Conservation (phyloP, 2,113 vertebrate genomes). For the Mesocricetus auratus region DNA sequence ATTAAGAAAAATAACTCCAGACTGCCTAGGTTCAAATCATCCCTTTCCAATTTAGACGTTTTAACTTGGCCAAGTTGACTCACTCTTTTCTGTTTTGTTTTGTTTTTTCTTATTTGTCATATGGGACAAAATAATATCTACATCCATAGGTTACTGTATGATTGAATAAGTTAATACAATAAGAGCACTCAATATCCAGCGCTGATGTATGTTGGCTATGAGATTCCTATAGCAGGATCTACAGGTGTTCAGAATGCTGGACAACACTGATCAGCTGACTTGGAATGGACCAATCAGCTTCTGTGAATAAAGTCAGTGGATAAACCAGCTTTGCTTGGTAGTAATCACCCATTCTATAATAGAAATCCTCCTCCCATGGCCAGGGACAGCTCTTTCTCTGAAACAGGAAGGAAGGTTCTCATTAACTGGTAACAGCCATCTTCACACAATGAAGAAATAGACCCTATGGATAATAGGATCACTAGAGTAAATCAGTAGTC, state of each 20-base stretch:
- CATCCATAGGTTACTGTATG: not conserved
- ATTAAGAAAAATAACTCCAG: not conserved
- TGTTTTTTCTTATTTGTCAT: conserved; percentile 9
- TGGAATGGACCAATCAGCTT: conserved; percentile 1
- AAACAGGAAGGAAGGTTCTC: not conserved
- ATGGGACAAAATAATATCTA: not conserved
- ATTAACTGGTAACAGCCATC: not conserved
- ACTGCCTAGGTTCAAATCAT: not conserved
- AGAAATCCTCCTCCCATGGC: not conserved
- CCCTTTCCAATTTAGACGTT: not conserved
- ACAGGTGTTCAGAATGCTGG: not conserved
- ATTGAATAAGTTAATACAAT: not conserved
- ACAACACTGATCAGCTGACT: not conserved
- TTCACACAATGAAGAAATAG: conserved; percentile 5
- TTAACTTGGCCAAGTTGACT: not conserved
- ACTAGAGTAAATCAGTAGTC: not conserved
- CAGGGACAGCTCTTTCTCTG: not conserved
- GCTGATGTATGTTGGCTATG: not conserved
- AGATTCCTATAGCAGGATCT: not conserved
- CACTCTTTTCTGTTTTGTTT: not conserved
- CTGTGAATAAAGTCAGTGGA: not conserved
- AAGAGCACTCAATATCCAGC: not conserved
- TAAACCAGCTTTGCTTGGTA: not conserved
- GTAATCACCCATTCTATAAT: not conserved
- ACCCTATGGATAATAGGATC: not conserved